A percentile compares a stretch with the other conserved stretches of the same genome.
phyloP scores from a whole-genome alignment of 2,113 vertebrate species.

The Narcine bancroftii region DNA sequence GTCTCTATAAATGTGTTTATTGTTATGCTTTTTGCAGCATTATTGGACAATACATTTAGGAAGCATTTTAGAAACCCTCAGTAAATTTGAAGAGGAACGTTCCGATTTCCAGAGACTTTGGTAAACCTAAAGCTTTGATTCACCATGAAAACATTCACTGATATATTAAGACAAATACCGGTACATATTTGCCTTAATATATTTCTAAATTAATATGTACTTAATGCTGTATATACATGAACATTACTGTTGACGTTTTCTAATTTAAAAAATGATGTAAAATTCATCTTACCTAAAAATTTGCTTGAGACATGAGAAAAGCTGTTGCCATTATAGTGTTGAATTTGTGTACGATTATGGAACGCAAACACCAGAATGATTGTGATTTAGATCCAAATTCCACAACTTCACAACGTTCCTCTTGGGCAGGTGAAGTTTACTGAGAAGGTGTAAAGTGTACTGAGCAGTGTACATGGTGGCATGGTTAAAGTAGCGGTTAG shows the following conservation, averaged over 20 bases:
- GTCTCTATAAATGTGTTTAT: not conserved
- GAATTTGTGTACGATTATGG: not conserved
- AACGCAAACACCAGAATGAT: not conserved
- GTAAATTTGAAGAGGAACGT: not conserved
- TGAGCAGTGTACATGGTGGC: too few relatives aligned
- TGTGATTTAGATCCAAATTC: not conserved
- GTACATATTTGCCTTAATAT: too few relatives aligned
- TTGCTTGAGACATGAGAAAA: not conserved
- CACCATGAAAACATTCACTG: not conserved
- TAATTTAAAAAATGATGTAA: not conserved
- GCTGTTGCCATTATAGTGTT: not conserved
- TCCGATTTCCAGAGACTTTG: not conserved
- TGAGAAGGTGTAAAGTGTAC: too few relatives aligned
- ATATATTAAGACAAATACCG: not conserved
- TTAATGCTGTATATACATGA: not conserved
- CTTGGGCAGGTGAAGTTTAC: not conserved
- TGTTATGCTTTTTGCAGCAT: not conserved
- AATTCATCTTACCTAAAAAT: not conserved
- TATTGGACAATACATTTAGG: not conserved
- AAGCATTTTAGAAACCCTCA: not conserved
- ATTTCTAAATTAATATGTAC: too few relatives aligned
- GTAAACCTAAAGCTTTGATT: not conserved
- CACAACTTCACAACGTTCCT: not conserved
- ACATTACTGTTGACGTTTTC: not conserved
- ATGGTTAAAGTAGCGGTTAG: too few relatives aligned